Base-by-base conservation (phyloP, 2,797 vertebrate species). In the Sebastes kiyomatsui region DNA sequence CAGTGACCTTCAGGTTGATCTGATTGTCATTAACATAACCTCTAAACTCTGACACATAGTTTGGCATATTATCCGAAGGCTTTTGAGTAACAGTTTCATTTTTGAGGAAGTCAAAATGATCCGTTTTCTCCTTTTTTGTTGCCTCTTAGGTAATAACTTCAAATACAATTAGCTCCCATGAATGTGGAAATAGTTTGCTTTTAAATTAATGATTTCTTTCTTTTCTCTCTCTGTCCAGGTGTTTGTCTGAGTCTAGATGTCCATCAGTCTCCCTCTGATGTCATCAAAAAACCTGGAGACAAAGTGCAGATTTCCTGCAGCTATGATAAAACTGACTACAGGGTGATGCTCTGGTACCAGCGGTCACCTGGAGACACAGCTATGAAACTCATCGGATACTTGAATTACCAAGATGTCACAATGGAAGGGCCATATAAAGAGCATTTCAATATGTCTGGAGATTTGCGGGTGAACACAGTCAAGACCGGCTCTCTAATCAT, bases 401-500 rank as follows among this genome's bases (percentile, higher is more conserved):
- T 81, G 27, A 1, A 85, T 1, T 0, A 0, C 13, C 12, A 42
- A 42, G 38, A 0, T 16, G 38, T 42, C 38, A 14, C 13, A 16
- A 42, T 0, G 38, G 38, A 42, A 0, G 38, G 0, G 13, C 13
- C 38, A 42, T 42, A 16, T 42, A 14, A 42, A 42, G 13, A 16
- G 5, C 14, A 42, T 42, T 42, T 42, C 14, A 42, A 42, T 42
- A 42, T 42, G 0, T 42, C 7, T 2, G 84, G 82, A 72, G 80
- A 89, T 27, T 3, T 91, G 79, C 72, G 55, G 5, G 81, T 69
- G 8, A 9, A 4, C 0, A 10, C 1, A 9, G 49, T 33, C 7
- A 91, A 93, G 77, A 83, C 72, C 2, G 82, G 18, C 1, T 92
- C 82, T 70, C 59, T 92, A 27, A 13, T 56, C 0, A 90, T 42